Base-by-base conservation (phyloP, 1,140 invertebrate species). In the Myzus persicae region DNA sequence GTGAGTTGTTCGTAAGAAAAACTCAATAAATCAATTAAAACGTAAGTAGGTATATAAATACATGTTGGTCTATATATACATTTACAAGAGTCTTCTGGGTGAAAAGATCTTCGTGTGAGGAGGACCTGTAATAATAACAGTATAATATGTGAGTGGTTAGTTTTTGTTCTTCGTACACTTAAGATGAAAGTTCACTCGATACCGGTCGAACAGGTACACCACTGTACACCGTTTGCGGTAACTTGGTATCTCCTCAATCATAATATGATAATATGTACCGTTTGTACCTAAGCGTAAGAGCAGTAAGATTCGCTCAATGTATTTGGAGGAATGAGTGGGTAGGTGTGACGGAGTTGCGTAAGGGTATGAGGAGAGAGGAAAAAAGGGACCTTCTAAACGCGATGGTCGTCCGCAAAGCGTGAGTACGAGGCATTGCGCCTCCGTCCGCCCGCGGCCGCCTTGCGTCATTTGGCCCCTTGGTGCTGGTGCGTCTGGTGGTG, bases 391-490 rank as follows among this genome's bases (percentile, higher is more conserved):
- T 22, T 22, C 46, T 54, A 89, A 1, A 90, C 26, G 38, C 31
- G 89, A 67, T 38, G 91, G 6, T 93, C 54, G 36, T 93, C 81
- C 91, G 76, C 81, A 24, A 81, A 82, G 22, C 81, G 81, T 48
- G 81, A 51, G 46, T 93, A 90, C 51, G 89, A 90, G 36, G 89
- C 51, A 26, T 54, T 38, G 5, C 91, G 91, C 81, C 85, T 67
- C 38, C 91, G 38, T n/a, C 90, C 89, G 8, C 92, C 87, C 81
- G 85, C 87, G 44, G 92, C 40, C 54, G 81, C 36, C 91, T 93
- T 93, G 26, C 91, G 93, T 93, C 93, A 93, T 93, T 93, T 93
- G 44, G 93, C 90, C 1, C 90, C 90, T 18, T 88, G 82, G 22
- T 93, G 84, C n/a, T 42, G 84, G 40, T 48, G 31, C 59, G 31